These are phyloP conservation scores for Sinocyclocheilus rhinocerous DNA, from an alignment of 2,113 vertebrate genomes.

Conservation along the genomic window DNA sequence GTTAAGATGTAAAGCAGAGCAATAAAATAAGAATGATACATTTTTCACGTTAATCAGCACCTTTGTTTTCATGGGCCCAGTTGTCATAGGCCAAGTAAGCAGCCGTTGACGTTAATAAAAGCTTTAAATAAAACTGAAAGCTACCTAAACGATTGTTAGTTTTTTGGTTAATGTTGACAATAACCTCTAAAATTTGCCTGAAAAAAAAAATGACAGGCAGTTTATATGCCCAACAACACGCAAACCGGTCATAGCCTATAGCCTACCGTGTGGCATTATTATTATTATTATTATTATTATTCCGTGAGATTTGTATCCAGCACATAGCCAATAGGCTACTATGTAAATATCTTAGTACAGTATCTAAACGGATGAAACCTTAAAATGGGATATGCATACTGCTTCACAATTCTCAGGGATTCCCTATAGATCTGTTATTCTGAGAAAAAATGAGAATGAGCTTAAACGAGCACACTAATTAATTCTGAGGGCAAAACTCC, in stretches of 20 bases:
- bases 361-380: background rate
- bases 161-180: background rate
- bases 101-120: background rate
- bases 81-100: background rate
- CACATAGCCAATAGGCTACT: background rate
- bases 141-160: background rate
- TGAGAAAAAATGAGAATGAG: background rate
- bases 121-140: background rate
- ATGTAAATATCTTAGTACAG: background rate
- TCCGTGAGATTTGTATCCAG: background rate
- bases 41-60: background rate
- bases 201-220: background rate
- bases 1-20: background rate
- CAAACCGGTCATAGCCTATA: background rate
- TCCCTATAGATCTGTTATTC: background rate
- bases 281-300: background rate
- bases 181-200: background rate
- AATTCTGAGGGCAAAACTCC: background rate
- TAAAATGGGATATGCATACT: background rate
- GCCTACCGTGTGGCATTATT: background rate
- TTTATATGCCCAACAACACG: background rate
- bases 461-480: background rate
- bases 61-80: background rate
- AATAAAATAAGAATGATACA: background rate
- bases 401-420: background rate